Percentiles rank a stretch among this genome's conserved stretches.
These are phyloP conservation scores for Agriopis marginaria DNA, from an alignment of 2,888 invertebrate genomes.

Conservation along the genomic window DNA sequence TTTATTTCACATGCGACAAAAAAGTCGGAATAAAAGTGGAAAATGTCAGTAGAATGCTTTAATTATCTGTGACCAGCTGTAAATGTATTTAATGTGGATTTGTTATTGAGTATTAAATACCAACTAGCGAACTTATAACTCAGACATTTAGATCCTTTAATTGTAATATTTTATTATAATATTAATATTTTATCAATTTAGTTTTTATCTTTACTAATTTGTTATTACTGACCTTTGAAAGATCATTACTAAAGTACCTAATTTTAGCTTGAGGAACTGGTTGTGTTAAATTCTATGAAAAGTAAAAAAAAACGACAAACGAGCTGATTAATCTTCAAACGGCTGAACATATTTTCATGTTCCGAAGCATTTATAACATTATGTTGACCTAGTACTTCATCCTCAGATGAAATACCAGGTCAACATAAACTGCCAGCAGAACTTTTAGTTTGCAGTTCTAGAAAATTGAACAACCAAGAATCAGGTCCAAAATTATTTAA, in stretches of 20 bases:
- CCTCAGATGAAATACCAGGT: too few relatives aligned
- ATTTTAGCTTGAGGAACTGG: background rate
- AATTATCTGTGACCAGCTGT: constrained; percentile 5
- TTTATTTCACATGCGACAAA: background rate
- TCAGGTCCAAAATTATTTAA: too few relatives aligned
- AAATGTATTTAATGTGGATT: constrained; percentile 12
- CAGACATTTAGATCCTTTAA: background rate
- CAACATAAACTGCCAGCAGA: too few relatives aligned
- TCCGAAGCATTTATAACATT: too few relatives aligned
- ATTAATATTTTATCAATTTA: constrained; percentile 2
- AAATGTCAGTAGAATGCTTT: constrained; percentile 16
- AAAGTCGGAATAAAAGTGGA: constrained; percentile 8
- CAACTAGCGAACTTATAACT: background rate
- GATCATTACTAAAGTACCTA: background rate
- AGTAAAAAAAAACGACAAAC: too few relatives aligned
- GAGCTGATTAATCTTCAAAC: too few relatives aligned
- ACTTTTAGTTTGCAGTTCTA: too few relatives aligned
- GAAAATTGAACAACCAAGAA: too few relatives aligned
- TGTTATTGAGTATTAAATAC: constrained; percentile 10
- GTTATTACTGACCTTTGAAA: constrained; percentile 7
- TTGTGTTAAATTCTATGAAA: background rate
- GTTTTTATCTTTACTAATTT: background rate
- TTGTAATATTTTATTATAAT: constrained; percentile 5
- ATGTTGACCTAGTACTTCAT: too few relatives aligned
- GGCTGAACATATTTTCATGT: background rate